phyloP scores from a whole-genome alignment of 2,113 vertebrate species.

The Eidolon helvum region DNA sequence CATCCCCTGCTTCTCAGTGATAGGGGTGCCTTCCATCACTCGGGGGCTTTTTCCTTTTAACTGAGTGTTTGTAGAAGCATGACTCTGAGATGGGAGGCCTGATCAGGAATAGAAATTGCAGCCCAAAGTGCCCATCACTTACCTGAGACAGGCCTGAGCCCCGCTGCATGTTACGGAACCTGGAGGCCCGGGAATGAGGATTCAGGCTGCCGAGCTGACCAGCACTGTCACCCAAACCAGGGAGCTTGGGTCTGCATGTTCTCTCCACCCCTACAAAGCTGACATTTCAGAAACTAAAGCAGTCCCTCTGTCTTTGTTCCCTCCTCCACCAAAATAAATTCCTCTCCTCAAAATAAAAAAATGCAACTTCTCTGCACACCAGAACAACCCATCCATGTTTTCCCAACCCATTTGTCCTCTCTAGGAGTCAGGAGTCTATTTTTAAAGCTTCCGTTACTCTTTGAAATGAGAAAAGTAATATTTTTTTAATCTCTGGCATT shows the following conservation, averaged over 20 bases:
- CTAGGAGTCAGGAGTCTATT: not conserved
- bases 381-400: not conserved
- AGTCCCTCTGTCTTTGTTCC: not conserved
- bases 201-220: not conserved
- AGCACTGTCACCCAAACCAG: not conserved
- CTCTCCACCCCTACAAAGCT: not conserved
- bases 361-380: not conserved
- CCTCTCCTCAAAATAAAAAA: not conserved
- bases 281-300: not conserved
- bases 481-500: not conserved
- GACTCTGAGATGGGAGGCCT: slow-evolving; percentile 72
- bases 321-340: not conserved
- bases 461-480: not conserved
- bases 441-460: not conserved
- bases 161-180: not conserved
- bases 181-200: not conserved
- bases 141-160: slow-evolving; percentile 53
- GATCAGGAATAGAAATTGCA: slow-evolving; percentile 49
- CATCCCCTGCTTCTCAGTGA: slow-evolving; percentile 51
- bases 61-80: slow-evolving; percentile 64
- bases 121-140: slow-evolving; percentile 65
- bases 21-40: slow-evolving; percentile 64
- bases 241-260: not conserved
- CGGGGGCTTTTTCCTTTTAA: slow-evolving; percentile 60
- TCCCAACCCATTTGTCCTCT: not conserved